Evolutionary conservation across 2,888 invertebrate genomes (phyloP), one percentile per base, ranked within the genome.

Genomic region (Monopis laevigella): DNA sequence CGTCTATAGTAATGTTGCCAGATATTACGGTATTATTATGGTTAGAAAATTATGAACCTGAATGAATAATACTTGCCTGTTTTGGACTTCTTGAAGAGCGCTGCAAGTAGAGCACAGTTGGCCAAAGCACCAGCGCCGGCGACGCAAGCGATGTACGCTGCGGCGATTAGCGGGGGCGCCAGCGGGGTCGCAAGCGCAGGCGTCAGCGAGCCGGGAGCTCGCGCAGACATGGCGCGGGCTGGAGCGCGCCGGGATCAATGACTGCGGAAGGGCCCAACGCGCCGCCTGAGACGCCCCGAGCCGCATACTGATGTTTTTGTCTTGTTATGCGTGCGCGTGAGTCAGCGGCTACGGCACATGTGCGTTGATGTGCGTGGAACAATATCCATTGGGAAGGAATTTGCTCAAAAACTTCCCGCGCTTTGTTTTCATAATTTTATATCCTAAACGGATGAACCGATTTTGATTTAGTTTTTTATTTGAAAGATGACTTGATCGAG

Each of bases 241-340:
- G 72, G 74, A 71, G 63, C 64, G 69, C 59, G 55, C 52, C 64
- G 78, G 78, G 78, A 78, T 70, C 78, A 77, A 77, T 78, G 80
- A 78, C 77, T 74, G 60, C 55, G 53, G 53, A 16, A 26, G 54
- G 49, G 59, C 51, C 63, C 63, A 63, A 58, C 60, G 42, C 40
- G 18, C 41, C 34, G 29, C 39, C 26, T 41, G 65, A 73, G 65
- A 65, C 59, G 39, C 69, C 56, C 67, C 52, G 67, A 75, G 26
- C 12, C 29, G 21, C 11, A 11, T 19, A 19, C 36, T 19, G 29
- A 50, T 49, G 49, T 58, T 62, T 69, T 70, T 72, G 72, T 66
- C 64, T 58, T 59, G 52, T 58, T 56, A 64, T 74, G 71, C 61
- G 62, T 57, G 58, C 55, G 60, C 65, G 60, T 55, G 59, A 64